Conservation (phyloP, 2,797 vertebrate genomes). For the Sitta carolinensis region DNA sequence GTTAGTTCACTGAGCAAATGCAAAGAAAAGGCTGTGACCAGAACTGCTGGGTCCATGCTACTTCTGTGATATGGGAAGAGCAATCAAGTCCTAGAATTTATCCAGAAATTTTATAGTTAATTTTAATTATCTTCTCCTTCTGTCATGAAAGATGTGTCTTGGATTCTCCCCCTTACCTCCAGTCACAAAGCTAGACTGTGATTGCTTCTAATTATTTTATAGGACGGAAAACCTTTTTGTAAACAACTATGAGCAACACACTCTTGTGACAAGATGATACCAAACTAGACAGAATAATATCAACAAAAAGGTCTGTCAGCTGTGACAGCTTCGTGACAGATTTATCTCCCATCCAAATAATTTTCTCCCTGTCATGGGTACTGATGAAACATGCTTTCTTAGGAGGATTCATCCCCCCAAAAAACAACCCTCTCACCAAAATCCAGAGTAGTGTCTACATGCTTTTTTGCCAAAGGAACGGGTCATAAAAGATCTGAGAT, state of each 20-base stretch:
- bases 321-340: neutral
- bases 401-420: fast-evolving
- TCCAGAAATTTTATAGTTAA: neutral
- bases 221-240: neutral
- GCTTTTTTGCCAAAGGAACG: neutral
- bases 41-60: neutral
- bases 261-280: neutral
- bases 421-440: neutral
- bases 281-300: neutral
- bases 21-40: neutral
- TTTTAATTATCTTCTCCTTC: neutral
- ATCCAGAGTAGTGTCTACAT: neutral
- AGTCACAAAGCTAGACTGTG: neutral
- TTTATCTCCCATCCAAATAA: neutral
- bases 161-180: neutral
- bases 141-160: neutral
- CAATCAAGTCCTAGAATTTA: neutral
- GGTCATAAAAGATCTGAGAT: neutral
- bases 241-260: neutral
- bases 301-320: neutral
- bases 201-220: neutral
- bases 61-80: neutral
- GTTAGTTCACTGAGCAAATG: neutral
- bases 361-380: neutral
- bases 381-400: neutral